phyloP scores from a whole-genome alignment of 2,888 invertebrate species.

The Cheilosia variabilis region DNA sequence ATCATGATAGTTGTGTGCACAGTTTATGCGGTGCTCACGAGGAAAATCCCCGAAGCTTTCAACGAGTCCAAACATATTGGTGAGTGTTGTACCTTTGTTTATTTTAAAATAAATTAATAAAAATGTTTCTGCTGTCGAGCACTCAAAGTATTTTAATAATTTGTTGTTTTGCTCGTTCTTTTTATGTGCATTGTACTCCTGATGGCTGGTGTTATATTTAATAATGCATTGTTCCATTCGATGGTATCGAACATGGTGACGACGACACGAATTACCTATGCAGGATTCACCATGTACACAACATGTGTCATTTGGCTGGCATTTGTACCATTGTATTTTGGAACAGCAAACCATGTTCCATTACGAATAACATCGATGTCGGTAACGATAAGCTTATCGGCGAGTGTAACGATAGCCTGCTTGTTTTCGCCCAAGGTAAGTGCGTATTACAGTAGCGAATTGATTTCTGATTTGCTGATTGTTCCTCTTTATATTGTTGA shows the following conservation, averaged over 20 bases:
- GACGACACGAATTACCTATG: conserved; percentile 24
- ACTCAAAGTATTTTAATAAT: too few species aligned
- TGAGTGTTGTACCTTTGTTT: conserved; percentile 81
- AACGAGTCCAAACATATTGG: conserved; percentile 99
- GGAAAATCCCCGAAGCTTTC: conserved; percentile 99
- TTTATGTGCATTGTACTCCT: background rate
- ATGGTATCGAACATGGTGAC: conserved; percentile 12
- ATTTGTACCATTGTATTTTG: conserved; percentile 98
- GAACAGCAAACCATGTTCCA: conserved; percentile 96
- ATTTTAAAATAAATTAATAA: background rate
- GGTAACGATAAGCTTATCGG: conserved; percentile 96
- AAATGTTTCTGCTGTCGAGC: background rate
- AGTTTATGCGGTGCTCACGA: conserved; percentile 96
- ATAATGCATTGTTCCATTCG: background rate
- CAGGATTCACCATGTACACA: conserved; percentile 99
- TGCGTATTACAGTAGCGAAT: background rate
- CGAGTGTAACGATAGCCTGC: conserved; percentile 96
- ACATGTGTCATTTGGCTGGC: conserved; percentile 99
- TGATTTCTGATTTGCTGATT: too few species aligned
- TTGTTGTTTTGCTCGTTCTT: background rate
- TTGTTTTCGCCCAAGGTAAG: conserved; percentile 96
- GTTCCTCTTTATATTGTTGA: too few species aligned
- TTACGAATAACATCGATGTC: conserved; percentile 97
- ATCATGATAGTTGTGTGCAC: conserved; percentile 96
- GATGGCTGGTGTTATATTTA: background rate